Conservation (phyloP, 37 sponge, comb jelly and placozoan genomes). For the Axinella damicornis region DNA sequence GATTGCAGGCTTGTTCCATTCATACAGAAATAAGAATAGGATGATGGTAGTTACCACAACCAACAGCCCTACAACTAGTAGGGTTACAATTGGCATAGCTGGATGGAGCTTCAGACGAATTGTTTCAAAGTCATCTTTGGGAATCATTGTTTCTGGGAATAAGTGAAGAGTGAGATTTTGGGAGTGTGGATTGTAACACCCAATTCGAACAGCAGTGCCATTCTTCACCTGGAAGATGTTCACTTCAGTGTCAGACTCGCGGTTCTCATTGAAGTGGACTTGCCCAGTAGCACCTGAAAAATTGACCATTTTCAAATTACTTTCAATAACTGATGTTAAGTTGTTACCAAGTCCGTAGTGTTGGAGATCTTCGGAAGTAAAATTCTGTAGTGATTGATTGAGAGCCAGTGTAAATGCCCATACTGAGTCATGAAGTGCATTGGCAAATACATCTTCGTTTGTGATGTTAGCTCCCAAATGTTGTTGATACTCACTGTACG, state of each 20-base stretch:
- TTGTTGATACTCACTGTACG: too few relatives aligned
- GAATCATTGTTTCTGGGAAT: not conserved
- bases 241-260: not conserved
- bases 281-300: slow-evolving; percentile 40
- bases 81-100: too few relatives aligned
- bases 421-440: slow-evolving; percentile 47
- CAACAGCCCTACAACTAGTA: not conserved
- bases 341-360: too few relatives aligned
- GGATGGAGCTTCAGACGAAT: too few relatives aligned
- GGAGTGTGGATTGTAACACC: not conserved
- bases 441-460: not conserved
- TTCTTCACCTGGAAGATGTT: slow-evolving; percentile 11
- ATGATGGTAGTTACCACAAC: slow-evolving; percentile 6
- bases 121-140: slow-evolving; percentile 20
- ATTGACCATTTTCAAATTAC: not conserved
- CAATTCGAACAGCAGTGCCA: slow-evolving; percentile 3
- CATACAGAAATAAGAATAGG: not conserved
- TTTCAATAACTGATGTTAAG: slow-evolving; percentile 24
- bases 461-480: slow-evolving; percentile 2
- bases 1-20: not conserved
- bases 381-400: slow-evolving; percentile 30
- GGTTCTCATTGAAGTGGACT: slow-evolving; percentile 11
- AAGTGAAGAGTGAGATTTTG: not conserved
- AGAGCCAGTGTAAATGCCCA: slow-evolving; percentile 52
- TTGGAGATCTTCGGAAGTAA: not conserved